phyloP scores from a whole-genome alignment of 2,113 vertebrate species.

The Bubo bubo region DNA sequence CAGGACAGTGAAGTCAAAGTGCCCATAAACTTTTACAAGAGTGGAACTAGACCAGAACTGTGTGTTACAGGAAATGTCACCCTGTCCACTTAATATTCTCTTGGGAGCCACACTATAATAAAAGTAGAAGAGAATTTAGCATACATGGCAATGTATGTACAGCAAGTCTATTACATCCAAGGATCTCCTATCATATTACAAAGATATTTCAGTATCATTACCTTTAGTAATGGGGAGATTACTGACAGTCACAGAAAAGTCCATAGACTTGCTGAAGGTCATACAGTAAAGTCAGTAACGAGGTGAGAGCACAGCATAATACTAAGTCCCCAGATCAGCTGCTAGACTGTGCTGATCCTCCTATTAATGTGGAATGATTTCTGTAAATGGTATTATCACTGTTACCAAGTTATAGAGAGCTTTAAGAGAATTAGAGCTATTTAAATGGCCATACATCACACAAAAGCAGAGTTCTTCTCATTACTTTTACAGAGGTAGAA shows the following conservation, averaged over 20 bases:
- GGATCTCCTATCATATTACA: background rate
- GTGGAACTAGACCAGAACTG: background rate
- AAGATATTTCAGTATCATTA: background rate
- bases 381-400: background rate
- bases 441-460: background rate
- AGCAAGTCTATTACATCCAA: background rate
- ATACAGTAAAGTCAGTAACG: background rate
- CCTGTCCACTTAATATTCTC: constrained; percentile 3
- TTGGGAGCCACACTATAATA: background rate
- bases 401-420: background rate
- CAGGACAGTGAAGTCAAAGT: constrained; percentile 21
- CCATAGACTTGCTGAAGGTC: background rate
- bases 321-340: background rate
- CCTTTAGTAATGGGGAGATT: background rate
- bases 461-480: background rate
- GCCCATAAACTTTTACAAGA: constrained; percentile 33
- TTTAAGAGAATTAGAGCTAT: background rate
- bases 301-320: background rate
- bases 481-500: background rate
- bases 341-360: background rate
- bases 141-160: background rate
- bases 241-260: background rate
- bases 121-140: background rate
- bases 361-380: background rate
- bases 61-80: constrained; percentile 17